These are phyloP conservation scores for Crematogaster levior DNA, from an alignment of 2,888 invertebrate species.

Conservation along the genomic window DNA sequence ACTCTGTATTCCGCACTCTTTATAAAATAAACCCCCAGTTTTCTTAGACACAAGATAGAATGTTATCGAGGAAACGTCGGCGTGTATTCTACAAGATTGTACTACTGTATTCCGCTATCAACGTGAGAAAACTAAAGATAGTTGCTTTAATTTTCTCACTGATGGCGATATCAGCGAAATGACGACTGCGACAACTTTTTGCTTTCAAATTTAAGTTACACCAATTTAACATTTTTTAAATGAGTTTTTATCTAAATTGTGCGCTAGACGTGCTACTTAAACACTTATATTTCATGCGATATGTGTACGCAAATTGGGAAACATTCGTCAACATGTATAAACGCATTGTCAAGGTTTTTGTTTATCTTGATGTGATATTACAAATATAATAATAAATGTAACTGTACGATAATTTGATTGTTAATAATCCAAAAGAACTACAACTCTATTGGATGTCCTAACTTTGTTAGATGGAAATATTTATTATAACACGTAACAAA, in stretches of 20 bases:
- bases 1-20: constrained; percentile 15
- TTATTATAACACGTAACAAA: neutral
- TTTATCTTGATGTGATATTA: neutral
- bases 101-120: constrained; percentile 6
- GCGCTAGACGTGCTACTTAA: neutral
- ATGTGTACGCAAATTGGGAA: neutral
- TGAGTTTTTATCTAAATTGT: neutral
- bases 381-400: neutral
- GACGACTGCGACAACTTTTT: neutral
- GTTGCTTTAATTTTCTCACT: constrained; percentile 17
- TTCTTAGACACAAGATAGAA: constrained; percentile 19
- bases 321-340: neutral
- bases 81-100: neutral
- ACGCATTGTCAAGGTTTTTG: neutral
- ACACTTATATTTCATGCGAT: neutral
- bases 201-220: neutral
- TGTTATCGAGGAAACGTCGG: neutral
- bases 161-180: neutral
- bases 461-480: neutral
- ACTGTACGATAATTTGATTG: neutral
- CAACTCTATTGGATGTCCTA: neutral
- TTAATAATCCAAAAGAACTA: neutral
- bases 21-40: constrained; percentile 18
- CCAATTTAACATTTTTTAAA: neutral
- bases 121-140: neutral